Evolutionary conservation across 1,140 invertebrate species (phyloP), one percentile per base, ranked within the genome.

Genomic region (Oreohelix idahoensis): DNA sequence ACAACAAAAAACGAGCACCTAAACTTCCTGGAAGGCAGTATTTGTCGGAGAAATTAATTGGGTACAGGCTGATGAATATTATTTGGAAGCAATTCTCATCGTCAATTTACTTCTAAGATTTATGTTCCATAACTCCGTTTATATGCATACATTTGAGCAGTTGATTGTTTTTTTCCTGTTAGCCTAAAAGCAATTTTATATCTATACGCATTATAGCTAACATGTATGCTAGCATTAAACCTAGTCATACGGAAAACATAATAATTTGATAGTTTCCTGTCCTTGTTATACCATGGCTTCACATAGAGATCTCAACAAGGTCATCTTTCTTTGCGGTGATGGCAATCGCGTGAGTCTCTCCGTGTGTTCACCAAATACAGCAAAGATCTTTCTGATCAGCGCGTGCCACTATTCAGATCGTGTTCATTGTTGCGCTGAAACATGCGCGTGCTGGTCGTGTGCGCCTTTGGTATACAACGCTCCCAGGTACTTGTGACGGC

Each of bases 351-450:
- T 26, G 38, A 36, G 26, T 17, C 5, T 36, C 32, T 71, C 10
- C 32, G 38, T 35, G 71, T 39, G 71, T n/a, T 42, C 71, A 39
- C 38, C 38, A 73, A 73, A 45, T 45, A 73, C 2, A 73, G 36
- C 38, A 42, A 11, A 73, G 71, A 73, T 73, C 35, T 73, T 26
- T 73, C 29, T 11, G 29, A 26, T n/a, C 36, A 20, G 71, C 71
- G 20, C 71, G 71, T 73, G 71, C 74, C 36, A 29, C 45, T 76
- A 51, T 76, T 76, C 74, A 45, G 39, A 76, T 76, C 74, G 32
- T 8, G 39, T 76, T 39, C 17, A 51, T 17, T 20, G 1, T 20
- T 15, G 2, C 20, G 20, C 35, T 66, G 23, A 66, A 66, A 42
- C 1, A 2, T 4, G 75, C 77, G 77, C 77, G 77, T 66, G 77